phyloP scores from a whole-genome alignment of 2,888 invertebrate species.

The Alcis repandata region DNA sequence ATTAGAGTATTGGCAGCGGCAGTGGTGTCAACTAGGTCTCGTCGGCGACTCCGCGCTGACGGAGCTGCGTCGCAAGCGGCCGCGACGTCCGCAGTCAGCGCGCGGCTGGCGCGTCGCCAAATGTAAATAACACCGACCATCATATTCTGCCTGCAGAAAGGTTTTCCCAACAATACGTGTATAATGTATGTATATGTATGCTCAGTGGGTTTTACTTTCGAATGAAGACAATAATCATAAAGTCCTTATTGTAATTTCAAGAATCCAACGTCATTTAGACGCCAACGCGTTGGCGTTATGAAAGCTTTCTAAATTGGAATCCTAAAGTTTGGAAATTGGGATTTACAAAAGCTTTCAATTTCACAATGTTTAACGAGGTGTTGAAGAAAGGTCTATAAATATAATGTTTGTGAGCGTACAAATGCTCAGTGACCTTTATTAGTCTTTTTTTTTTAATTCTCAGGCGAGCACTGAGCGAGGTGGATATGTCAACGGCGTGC shows the following conservation, averaged over 20 bases:
- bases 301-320: background rate
- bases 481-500: slow-evolving; percentile 21
- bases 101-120: slow-evolving; percentile 65
- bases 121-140: slow-evolving; percentile 60
- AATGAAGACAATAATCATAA: background rate
- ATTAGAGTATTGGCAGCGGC: slow-evolving; percentile 50
- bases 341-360: background rate
- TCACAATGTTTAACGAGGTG: slow-evolving; percentile 3
- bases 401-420: slow-evolving; percentile 24
- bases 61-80: slow-evolving; percentile 62
- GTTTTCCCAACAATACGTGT: slow-evolving; percentile 15
- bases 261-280: background rate
- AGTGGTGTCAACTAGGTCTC: slow-evolving; percentile 55
- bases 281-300: background rate
- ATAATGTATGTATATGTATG: slow-evolving; percentile 1
- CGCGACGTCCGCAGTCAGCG: slow-evolving; percentile 45
- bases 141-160: slow-evolving; percentile 39
- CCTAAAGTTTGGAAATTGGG: background rate
- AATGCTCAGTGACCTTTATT: slow-evolving; percentile 53
- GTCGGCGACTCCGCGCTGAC: slow-evolving; percentile 55
- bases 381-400: slow-evolving; percentile 32
- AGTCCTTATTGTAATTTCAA: background rate
- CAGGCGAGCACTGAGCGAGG: slow-evolving; percentile 36
- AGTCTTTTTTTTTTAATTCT: slow-evolving; percentile 47
- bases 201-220: background rate